Conservation (phyloP, 2,797 vertebrate species). For the Limosa lapponica region DNA sequence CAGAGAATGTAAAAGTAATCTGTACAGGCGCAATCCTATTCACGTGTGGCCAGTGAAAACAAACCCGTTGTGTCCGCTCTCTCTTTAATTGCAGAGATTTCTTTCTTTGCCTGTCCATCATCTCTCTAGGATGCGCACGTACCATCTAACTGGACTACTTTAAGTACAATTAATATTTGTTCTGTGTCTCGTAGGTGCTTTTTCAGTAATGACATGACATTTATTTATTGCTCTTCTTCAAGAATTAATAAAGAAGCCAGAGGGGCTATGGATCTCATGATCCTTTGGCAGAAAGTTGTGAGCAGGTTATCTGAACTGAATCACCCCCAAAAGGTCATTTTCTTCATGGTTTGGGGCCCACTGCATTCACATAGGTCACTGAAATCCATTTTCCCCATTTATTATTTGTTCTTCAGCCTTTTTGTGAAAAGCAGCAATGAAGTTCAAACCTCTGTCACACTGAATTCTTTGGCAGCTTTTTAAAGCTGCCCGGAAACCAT, state of each 20-base stretch:
- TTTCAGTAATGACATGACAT: not conserved
- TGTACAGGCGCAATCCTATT: constrained; percentile 29
- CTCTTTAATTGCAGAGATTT: constrained; percentile 23
- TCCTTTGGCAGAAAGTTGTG: not conserved
- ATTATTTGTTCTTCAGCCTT: constrained; percentile 10
- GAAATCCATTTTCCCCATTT: not conserved
- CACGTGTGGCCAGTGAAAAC: constrained; percentile 63
- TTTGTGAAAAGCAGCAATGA: constrained; percentile 12
- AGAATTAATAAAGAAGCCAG: constrained; percentile 18
- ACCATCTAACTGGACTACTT: not conserved
- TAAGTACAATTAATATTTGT: constrained; percentile 40
- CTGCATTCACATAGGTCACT: not conserved
- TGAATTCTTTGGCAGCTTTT: constrained; percentile 62
- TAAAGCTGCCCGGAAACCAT: constrained; percentile 48
- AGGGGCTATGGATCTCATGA: not conserved
- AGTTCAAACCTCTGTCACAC: constrained; percentile 19
- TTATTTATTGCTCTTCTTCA: constrained; percentile 46
- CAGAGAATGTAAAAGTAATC: constrained; percentile 39
- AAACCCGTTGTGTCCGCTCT: not conserved
- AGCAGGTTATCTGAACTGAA: not conserved
- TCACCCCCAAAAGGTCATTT: not conserved
- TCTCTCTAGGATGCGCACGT: not conserved
- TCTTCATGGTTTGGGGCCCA: not conserved
- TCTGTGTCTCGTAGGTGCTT: not conserved
- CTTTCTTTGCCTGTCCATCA: constrained; percentile 50